These are phyloP conservation scores for Tinea pellionella DNA, from an alignment of 2,888 invertebrate species.

Conservation along the genomic window DNA sequence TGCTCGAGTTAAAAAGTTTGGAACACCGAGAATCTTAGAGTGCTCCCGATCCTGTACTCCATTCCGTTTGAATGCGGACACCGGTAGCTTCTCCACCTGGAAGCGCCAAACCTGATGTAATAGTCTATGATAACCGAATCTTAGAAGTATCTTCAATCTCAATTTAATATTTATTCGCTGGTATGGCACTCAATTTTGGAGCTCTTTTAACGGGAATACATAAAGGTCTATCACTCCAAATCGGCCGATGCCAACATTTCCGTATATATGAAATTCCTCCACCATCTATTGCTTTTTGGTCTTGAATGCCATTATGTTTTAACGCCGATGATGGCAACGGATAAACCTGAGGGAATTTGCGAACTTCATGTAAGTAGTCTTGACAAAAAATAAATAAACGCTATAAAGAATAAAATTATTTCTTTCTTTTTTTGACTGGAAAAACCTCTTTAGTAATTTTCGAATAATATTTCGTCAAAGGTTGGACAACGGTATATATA, in stretches of 20 bases:
- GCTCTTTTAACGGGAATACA: conserved; percentile 37
- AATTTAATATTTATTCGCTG: conserved; percentile 32
- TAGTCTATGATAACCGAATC: background rate
- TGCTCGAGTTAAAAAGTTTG: conserved; percentile 46
- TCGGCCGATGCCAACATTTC: conserved; percentile 41
- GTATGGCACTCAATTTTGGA: conserved; percentile 44
- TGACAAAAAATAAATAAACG: background rate
- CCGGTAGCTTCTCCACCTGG: conserved; percentile 53
- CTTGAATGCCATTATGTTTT: conserved; percentile 56
- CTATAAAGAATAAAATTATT: background rate
- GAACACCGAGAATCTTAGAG: conserved; percentile 43
- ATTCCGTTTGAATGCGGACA: conserved; percentile 57
- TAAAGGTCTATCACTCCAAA: conserved; percentile 38
- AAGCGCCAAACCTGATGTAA: conserved; percentile 32
- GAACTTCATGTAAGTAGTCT: conserved; percentile 12
- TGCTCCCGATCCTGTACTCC: conserved; percentile 61
- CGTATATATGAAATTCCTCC: conserved; percentile 51
- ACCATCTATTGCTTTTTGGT: conserved; percentile 44
- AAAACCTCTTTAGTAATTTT: conserved; percentile 44
- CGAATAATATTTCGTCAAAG: conserved; percentile 34
- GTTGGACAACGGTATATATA: conserved; percentile 41
- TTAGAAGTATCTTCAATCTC: background rate
- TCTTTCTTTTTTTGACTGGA: conserved; percentile 37
- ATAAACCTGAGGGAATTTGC: conserved; percentile 37
- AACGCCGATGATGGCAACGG: conserved; percentile 49